Conservation (phyloP, 2,888 invertebrate genomes). For the Polylopha cassiicola region DNA sequence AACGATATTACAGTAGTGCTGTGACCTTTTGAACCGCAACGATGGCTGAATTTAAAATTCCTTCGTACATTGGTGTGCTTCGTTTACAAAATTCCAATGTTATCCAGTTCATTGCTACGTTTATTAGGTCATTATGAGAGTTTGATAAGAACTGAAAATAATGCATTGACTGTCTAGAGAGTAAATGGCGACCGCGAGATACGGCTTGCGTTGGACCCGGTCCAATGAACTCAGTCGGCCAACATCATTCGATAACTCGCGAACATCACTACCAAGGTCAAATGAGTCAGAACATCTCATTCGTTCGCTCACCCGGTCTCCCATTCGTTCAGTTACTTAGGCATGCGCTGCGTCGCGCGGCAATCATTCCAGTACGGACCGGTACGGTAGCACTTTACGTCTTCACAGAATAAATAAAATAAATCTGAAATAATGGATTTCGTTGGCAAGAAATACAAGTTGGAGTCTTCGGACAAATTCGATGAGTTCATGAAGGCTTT, state of each 20-base stretch:
- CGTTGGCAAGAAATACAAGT: constrained; percentile 87
- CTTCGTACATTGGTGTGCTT: not conserved
- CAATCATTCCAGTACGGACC: constrained; percentile 19
- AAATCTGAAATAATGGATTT: constrained; percentile 58
- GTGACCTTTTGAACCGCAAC: constrained; percentile 5
- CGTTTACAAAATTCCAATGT: not conserved
- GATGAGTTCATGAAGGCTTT: constrained; percentile 93
- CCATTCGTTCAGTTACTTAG: constrained; percentile 19
- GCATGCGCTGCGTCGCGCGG: constrained; percentile 16
- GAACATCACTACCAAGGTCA: constrained; percentile 23
- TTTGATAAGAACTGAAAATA: constrained; percentile 16
- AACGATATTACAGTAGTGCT: constrained; percentile 4
- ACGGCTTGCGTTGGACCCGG: constrained; percentile 10
- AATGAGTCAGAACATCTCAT: constrained; percentile 18
- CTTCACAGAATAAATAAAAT: constrained; percentile 1
- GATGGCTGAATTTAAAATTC: not conserved
- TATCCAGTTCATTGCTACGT: constrained; percentile 10
- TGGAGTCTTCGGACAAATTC: constrained; percentile 88
- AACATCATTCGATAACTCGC: constrained; percentile 19
- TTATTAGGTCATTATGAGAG: constrained; percentile 14
- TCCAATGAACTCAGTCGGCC: constrained; percentile 17
- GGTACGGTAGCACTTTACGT: constrained; percentile 6
- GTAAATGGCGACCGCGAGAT: constrained; percentile 1
- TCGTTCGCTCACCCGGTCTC: constrained; percentile 20
- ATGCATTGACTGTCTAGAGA: constrained; percentile 14